A percentile compares a stretch with the other conserved stretches of the same genome.
phyloP scores from a whole-genome alignment of 2,113 vertebrate genomes.

The Chaetodon trifascialis region DNA sequence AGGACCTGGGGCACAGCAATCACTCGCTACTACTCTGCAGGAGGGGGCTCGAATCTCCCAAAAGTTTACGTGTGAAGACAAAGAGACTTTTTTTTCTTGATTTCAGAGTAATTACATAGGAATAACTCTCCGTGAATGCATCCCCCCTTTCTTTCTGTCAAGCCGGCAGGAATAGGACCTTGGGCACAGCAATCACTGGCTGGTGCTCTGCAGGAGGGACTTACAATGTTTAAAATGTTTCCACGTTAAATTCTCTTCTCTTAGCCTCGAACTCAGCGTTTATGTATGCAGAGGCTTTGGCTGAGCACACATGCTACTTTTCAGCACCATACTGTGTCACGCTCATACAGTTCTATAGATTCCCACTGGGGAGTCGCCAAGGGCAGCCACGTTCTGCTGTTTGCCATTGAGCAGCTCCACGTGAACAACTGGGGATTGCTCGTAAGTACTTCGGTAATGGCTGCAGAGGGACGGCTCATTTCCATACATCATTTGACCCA shows the following conservation, averaged over 20 bases:
- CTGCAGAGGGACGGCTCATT: conserved; percentile 49
- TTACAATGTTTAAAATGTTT: conserved; percentile 45
- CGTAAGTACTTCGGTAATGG: conserved; percentile 50
- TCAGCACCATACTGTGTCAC: conserved; percentile 45
- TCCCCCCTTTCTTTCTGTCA: conserved; percentile 30
- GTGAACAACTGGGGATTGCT: conserved; percentile 38
- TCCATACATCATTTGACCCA: conserved; percentile 32
- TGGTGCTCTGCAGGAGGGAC: conserved; percentile 36
- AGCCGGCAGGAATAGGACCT: conserved; percentile 55
- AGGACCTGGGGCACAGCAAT: conserved; percentile 69
- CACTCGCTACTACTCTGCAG: conserved; percentile 61
- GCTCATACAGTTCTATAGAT: conserved; percentile 46
- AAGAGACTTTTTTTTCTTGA: conserved; percentile 47
- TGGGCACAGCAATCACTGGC: conserved; percentile 50
- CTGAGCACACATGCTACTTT: conserved; percentile 28
- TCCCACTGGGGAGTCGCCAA: conserved; percentile 61
- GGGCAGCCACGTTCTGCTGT: conserved; percentile 40
- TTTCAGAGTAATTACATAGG: conserved; percentile 68
- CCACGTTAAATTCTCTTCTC: conserved; percentile 1
- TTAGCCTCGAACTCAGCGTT: background rate
- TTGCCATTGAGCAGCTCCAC: conserved; percentile 29
- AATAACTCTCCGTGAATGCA: conserved; percentile 59
- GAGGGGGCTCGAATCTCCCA: conserved; percentile 46
- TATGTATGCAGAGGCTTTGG: conserved; percentile 30
- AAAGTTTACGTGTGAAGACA: conserved; percentile 62